These are phyloP conservation scores for Nothocercus nigrocapillus DNA, from an alignment of 2,113 vertebrate genomes.

Conservation along the genomic window DNA sequence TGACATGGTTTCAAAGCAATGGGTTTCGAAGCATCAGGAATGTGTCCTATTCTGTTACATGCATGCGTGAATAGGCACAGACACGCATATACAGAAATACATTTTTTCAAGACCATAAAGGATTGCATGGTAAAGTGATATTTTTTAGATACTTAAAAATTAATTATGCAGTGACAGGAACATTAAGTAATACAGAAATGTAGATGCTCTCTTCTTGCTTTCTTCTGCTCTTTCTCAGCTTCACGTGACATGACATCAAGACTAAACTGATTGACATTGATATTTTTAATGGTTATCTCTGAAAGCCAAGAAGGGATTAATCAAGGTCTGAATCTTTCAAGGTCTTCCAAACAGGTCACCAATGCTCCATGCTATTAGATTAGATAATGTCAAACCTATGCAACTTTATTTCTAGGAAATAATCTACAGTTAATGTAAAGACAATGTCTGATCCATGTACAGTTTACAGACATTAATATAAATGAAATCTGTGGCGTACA, in stretches of 20 bases:
- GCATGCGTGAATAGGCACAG: not conserved
- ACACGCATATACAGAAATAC: not conserved
- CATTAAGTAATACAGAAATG: not conserved
- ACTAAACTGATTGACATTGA: not conserved
- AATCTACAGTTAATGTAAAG: not conserved
- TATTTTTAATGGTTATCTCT: not conserved
- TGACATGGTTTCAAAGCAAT: not conserved
- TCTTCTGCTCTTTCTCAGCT: fast-evolving
- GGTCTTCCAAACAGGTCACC: not conserved
- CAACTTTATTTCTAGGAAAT: not conserved
- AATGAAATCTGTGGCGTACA: not conserved
- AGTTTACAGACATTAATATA: not conserved
- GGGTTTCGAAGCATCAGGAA: not conserved
- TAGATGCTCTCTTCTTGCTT: fast-evolving
- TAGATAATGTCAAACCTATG: not conserved
- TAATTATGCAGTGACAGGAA: not conserved
- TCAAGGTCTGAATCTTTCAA: not conserved
- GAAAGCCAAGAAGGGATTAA: not conserved
- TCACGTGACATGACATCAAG: not conserved
- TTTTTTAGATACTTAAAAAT: not conserved
- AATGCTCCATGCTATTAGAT: not conserved
- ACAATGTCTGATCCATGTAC: not conserved
- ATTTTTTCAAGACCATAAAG: not conserved
- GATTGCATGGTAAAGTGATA: not conserved
- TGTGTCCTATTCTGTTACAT: not conserved